phyloP scores from a whole-genome alignment of 2,797 vertebrate genomes.

The Coregonus suidteri region DNA sequence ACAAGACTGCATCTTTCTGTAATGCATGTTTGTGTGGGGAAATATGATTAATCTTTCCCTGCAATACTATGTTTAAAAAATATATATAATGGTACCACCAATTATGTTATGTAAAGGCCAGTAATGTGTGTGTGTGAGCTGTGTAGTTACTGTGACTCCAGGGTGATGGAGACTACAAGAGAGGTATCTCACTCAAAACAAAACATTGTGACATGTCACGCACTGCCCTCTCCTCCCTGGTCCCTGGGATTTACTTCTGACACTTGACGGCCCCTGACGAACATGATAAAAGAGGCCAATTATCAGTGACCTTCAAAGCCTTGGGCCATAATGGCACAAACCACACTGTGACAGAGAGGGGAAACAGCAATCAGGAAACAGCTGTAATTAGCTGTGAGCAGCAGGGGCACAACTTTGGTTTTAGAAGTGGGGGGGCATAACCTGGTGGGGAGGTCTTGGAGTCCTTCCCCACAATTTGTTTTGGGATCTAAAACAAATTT shows the following conservation, averaged over 20 bases:
- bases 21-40: too few species aligned
- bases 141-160: neutral
- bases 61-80: too few species aligned
- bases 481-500: neutral
- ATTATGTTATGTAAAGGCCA: too few species aligned
- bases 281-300: conserved; percentile 11
- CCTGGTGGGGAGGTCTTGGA: conserved; percentile 1
- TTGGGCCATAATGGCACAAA: conserved; percentile 12
- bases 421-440: neutral
- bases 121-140: neutral
- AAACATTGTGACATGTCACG: neutral
- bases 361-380: conserved; percentile 30
- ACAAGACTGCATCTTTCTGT: too few species aligned
- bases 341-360: neutral
- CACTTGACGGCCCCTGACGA: neutral
- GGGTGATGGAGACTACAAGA: neutral
- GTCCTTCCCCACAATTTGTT: neutral
- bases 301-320: conserved; percentile 17
- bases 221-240: neutral
- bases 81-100: too few species aligned
- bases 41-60: too few species aligned
- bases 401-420: neutral
- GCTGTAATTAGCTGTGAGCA: conserved; percentile 18
- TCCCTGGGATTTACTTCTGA: conserved; percentile 1
- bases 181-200: neutral